Evolutionary conservation across 1,140 invertebrate species (phyloP), one percentile per base, ranked within the genome.

Genomic region (Drosophila lowei): DNA sequence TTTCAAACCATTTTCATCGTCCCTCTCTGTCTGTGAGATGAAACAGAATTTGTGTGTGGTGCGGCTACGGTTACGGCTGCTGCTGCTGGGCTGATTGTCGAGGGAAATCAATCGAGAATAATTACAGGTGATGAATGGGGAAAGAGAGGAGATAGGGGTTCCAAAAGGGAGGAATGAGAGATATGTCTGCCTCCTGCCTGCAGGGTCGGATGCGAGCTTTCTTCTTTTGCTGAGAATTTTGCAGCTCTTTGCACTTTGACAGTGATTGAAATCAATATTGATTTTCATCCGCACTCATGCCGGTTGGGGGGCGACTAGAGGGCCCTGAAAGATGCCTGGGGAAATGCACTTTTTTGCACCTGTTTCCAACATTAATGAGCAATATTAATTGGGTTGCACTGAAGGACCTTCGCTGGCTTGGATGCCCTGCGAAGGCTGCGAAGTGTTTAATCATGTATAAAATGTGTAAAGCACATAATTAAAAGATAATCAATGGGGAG

Each of bases 101-200:
- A 46, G 79, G 71, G 60, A 84, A 84, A 84, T 84, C 79, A 84
- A 79, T 79, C 66, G 60, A 54, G 80, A 61, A 85, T 85, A 85
- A 85, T 85, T 66, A 61, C 80, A 77, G 80, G 63, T 70, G 77
- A 57, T 54, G 68, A 72, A 49, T 61, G 56, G 53, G 23, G 23
- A 5, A 6, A 30, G 9, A 21, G n/a, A 18, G 11, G 34, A 0
- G 1, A 13, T 13, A 4, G 4, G 15, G 4, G n/a, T n/a, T n/a
- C n/a, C n/a, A n/a, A n/a, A n/a, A n/a, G n/a, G n/a, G 2, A 15
- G 54, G 46, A 25, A 13, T 50, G 46, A 25, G 7, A 64, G 44
- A 34, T 42, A 15, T 38, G 34, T 34, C 44, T 25, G 58, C 23
- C 43, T 18, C 8, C 52, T 42, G 67, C 76, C 65, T 65, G 77